These are phyloP conservation scores for Lucilia cuprina DNA, from an alignment of 1,140 invertebrate species.

Conservation along the genomic window DNA sequence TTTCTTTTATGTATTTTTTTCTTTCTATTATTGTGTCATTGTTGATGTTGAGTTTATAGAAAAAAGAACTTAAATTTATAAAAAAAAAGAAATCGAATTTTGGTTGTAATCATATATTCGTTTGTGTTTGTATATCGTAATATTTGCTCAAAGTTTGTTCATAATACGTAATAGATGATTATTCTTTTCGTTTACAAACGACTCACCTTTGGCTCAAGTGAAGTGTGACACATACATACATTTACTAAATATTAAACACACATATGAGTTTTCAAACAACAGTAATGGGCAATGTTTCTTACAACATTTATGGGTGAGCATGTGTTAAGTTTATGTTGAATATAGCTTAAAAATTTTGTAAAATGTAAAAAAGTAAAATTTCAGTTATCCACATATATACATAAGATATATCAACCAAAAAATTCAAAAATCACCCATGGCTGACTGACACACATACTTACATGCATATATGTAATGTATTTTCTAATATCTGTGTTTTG, in stretches of 20 bases:
- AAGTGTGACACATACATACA: background rate
- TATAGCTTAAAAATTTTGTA: too few species aligned
- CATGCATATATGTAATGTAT: too few species aligned
- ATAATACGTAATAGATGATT: background rate
- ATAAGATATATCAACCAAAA: too few species aligned
- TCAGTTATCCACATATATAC: too few species aligned
- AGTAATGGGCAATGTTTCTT: too few species aligned
- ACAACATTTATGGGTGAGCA: background rate
- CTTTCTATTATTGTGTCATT: background rate
- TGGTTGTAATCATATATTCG: background rate
- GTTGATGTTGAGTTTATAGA: background rate
- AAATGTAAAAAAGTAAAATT: too few species aligned
- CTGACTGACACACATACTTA: too few species aligned
- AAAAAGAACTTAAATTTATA: background rate
- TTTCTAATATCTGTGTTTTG: background rate
- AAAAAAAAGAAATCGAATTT: background rate
- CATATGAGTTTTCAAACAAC: background rate
- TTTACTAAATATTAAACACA: background rate
- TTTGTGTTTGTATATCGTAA: background rate
- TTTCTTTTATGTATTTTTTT: background rate
- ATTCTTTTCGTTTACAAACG: background rate
- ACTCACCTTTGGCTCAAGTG: background rate
- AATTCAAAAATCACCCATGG: too few species aligned
- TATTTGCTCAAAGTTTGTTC: background rate
- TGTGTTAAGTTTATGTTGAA: too few species aligned